A percentile compares a stretch with the other conserved stretches of the same genome.
phyloP scores from a whole-genome alignment of 2,797 vertebrate species.

The Syndactyla subalaris region DNA sequence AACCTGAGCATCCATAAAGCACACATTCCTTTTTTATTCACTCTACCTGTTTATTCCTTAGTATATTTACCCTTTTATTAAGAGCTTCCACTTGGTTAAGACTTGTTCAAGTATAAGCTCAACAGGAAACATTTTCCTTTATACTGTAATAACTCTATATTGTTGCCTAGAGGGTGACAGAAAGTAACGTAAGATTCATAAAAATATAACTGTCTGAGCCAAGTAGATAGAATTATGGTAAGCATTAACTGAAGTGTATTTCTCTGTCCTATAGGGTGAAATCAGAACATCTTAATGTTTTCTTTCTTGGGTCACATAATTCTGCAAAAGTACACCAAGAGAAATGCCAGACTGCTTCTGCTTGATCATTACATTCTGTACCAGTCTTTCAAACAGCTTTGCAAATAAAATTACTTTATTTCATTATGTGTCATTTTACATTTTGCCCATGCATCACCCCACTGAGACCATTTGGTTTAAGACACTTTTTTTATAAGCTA shows the following conservation, averaged over 20 bases:
- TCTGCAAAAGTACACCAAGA: constrained; percentile 52
- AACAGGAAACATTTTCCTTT: constrained; percentile 71
- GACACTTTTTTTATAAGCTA: background rate
- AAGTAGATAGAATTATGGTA: constrained; percentile 72
- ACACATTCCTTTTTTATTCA: constrained; percentile 23
- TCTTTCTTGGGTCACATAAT: constrained; percentile 67
- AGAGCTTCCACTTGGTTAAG: constrained; percentile 59
- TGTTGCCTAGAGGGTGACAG: constrained; percentile 75
- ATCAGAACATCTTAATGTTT: constrained; percentile 71
- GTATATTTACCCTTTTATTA: constrained; percentile 64
- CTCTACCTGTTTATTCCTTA: constrained; percentile 54
- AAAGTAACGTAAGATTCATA: constrained; percentile 73
- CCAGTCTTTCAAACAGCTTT: constrained; percentile 42
- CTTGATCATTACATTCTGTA: constrained; percentile 23
- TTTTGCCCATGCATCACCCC: constrained; percentile 48
- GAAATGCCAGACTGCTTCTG: constrained; percentile 30
- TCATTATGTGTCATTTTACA: constrained; percentile 59
- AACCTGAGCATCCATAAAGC: constrained; percentile 22
- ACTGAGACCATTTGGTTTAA: constrained; percentile 42
- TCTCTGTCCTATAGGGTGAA: constrained; percentile 63
- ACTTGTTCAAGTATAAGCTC: constrained; percentile 46
- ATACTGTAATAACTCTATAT: constrained; percentile 71
- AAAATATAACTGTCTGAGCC: constrained; percentile 69
- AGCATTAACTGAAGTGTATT: constrained; percentile 63
- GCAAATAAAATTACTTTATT: constrained; percentile 65